Conservation (phyloP, 2,113 vertebrate genomes). For the Indicator indicator region DNA sequence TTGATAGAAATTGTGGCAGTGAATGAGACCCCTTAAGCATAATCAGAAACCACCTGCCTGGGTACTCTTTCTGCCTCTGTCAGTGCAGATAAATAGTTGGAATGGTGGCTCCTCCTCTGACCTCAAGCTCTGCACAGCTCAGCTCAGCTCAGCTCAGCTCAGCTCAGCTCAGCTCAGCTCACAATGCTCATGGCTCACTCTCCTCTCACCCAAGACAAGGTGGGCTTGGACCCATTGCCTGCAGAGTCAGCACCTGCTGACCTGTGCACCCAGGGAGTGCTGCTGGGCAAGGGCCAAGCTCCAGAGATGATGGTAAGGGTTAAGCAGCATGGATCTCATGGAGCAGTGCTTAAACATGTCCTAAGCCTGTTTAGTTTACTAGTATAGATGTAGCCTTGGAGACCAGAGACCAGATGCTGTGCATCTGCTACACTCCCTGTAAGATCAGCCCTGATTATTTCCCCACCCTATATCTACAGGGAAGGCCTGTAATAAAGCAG, state of each 20-base stretch:
- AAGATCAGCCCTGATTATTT: slow-evolving; percentile 69
- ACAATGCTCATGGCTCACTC: not conserved
- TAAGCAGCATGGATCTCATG: slow-evolving; percentile 39
- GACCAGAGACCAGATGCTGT: slow-evolving; percentile 68
- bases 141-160: not conserved
- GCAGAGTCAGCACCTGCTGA: not conserved
- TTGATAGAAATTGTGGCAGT: not conserved
- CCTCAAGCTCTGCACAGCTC: not conserved
- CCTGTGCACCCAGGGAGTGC: not conserved
- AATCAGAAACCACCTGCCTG: not conserved
- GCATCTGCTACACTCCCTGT: slow-evolving; percentile 64
- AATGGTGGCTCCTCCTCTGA: not conserved
- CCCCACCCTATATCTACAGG: slow-evolving; percentile 47
- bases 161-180: not conserved
- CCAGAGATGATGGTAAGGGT: not conserved
- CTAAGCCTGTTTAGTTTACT: slow-evolving; percentile 71
- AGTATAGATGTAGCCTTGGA: slow-evolving; percentile 73
- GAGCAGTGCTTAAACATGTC: slow-evolving; percentile 57
- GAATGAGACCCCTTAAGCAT: not conserved
- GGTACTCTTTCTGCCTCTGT: not conserved
- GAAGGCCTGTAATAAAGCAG: slow-evolving; percentile 56
- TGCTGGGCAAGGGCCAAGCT: not conserved
- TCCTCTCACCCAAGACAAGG: not conserved
- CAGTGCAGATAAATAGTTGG: not conserved
- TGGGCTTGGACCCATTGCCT: not conserved